Evolutionary conservation across 2,888 invertebrate genomes (phyloP), one percentile per base, ranked within the genome.

Genomic region (Scaptodrosophila latifasciaeformis): DNA sequence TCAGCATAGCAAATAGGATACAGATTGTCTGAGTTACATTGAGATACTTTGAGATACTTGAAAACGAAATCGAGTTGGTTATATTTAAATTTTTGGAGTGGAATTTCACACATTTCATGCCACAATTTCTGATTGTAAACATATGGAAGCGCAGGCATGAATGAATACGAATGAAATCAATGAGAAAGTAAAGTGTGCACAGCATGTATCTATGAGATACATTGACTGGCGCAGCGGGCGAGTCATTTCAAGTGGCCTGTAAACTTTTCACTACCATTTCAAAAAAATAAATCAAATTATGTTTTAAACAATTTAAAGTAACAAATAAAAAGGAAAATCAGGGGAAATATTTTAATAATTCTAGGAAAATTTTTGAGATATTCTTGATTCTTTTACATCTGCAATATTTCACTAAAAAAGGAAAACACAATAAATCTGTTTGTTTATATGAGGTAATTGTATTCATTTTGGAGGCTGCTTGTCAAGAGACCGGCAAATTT

Each of bases 221-320:
- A 34, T 15, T 15, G 13, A 15, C 34, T 15, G 7, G 34, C 13
- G 5, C 15, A 12, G 15, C 34, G 15, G 34, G 13, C 6, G 13
- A 10, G 5, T 34, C 34, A 34, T 13, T 34, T 34, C 34, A 34
- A 34, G 34, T 34, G 34, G n/a, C 34, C 34, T 34, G 34, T 6
- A 34, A 34, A 37, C 37, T 37, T 37, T 37, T 49, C 42, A 49
- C 47, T 56, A 49, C 35, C 54, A 64, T 65, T 62, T 51, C 54
- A 58, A 31, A 31, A 59, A 62, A 55, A 57, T 62, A 43, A 53
- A 57, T 62, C 40, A 46, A 54, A 59, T 52, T 62, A 49, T 43
- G 49, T 49, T 31, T 44, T 43, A 35, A 15, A 6, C 24, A 48
- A n/a, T n/a, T n/a, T n/a, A n/a, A n/a, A n/a, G n/a, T n/a, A n/a